These are phyloP conservation scores for Astyanax mexicanus DNA, from an alignment of 2,797 vertebrate species.

Conservation along the genomic window DNA sequence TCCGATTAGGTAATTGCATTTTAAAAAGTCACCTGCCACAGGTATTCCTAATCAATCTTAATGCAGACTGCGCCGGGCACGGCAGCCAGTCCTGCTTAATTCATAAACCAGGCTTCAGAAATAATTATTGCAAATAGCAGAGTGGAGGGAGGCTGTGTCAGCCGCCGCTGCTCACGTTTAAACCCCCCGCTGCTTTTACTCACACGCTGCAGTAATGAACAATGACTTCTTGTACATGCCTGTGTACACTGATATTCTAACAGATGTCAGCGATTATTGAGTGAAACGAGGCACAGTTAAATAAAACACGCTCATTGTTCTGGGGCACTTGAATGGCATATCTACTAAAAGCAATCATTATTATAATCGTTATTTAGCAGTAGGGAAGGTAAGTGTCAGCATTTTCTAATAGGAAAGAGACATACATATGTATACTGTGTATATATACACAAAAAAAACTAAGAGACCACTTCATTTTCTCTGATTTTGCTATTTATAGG, in stretches of 20 bases:
- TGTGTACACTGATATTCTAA: conserved; percentile 22
- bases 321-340: background rate
- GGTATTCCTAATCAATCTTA: conserved; percentile 54
- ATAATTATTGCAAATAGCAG: conserved; percentile 53
- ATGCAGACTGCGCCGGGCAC: conserved; percentile 35
- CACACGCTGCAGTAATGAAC: conserved; percentile 18
- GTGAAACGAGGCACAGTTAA: conserved; percentile 2
- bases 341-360: background rate
- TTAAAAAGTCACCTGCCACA: conserved; percentile 56
- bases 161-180: conserved; percentile 4
- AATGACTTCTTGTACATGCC: background rate
- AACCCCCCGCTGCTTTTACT: conserved; percentile 11
- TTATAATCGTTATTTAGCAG: background rate
- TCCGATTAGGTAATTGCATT: conserved; percentile 58
- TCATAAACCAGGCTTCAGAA: conserved; percentile 56
- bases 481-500: too few relatives aligned
- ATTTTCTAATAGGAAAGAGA: background rate
- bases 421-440: background rate
- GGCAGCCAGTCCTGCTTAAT: conserved; percentile 40
- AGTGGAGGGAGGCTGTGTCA: conserved; percentile 18
- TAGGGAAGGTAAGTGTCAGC: background rate
- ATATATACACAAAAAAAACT: too few relatives aligned
- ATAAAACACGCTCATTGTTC: conserved; percentile 4
- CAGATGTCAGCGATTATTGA: conserved; percentile 23
- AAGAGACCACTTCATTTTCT: too few relatives aligned